phyloP scores from a whole-genome alignment of 92 coral and sea anemone species.

The Actinernus sp. region DNA sequence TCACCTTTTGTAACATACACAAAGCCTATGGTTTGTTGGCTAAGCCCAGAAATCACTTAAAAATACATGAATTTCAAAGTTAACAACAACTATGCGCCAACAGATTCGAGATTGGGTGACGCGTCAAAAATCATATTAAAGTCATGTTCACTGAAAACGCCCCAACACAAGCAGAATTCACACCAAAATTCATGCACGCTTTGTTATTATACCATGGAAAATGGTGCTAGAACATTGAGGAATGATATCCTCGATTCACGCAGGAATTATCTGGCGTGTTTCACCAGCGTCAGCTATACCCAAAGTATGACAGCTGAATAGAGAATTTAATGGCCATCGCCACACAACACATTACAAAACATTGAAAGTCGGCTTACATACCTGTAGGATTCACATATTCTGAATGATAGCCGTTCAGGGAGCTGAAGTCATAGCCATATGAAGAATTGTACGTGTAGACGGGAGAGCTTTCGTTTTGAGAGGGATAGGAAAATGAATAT shows the following conservation, averaged over 20 bases:
- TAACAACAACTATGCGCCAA: conserved; percentile 72
- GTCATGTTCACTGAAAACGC: conserved; percentile 51
- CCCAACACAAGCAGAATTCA: conserved; percentile 27
- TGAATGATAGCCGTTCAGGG: conserved; percentile 68
- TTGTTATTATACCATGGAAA: conserved; percentile 20
- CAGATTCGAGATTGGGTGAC: conserved; percentile 61
- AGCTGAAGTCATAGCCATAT: conserved; percentile 79
- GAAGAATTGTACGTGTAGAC: conserved; percentile 86
- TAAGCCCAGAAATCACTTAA: conserved; percentile 67
- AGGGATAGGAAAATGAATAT: conserved; percentile 78
- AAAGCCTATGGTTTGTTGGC: conserved; percentile 64
- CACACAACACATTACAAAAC: not conserved
- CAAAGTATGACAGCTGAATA: conserved; percentile 42
- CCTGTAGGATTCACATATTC: conserved; percentile 76
- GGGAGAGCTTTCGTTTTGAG: conserved; percentile 72
- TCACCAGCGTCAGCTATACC: conserved; percentile 12
- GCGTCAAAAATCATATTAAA: conserved; percentile 50
- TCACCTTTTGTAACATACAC: conserved; percentile 5
- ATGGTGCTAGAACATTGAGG: conserved; percentile 6
- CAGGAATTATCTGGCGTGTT: conserved; percentile 14
- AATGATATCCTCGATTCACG: not conserved
- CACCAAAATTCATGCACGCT: conserved; percentile 17
- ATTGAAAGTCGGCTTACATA: conserved; percentile 16
- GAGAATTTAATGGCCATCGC: conserved; percentile 70
- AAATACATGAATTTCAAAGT: conserved; percentile 89